phyloP scores from a whole-genome alignment of 1,140 invertebrate species.

The Brachionus plicatilis region DNA sequence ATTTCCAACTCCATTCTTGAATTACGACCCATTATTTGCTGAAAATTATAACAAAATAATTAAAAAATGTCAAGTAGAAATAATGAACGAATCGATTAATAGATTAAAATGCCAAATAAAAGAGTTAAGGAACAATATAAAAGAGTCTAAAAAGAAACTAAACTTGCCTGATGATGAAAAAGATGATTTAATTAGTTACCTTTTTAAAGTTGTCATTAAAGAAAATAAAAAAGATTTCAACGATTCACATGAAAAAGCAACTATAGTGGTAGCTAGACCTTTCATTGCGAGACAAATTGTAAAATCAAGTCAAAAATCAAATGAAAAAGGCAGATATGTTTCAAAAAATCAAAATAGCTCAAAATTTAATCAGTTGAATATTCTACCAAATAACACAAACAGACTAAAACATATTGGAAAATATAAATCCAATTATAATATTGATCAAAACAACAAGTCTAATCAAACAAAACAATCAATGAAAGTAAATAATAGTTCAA shows the following conservation, averaged over 20 bases:
- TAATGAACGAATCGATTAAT: neutral
- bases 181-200: neutral
- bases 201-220: neutral
- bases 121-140: neutral
- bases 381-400: no score
- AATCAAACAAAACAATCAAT: no score
- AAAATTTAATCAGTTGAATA: no score
- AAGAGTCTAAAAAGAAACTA: neutral
- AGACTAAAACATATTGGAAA: no score
- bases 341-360: neutral
- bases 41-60: neutral
- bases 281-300: neutral
- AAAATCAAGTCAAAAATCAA: neutral
- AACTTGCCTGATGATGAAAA: neutral
- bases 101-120: neutral
- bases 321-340: neutral
- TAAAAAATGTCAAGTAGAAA: neutral
- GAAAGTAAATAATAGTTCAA: no score
- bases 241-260: neutral
- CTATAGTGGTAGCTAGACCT: neutral
- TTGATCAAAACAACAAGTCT: no score
- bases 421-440: no score
- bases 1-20: constrained; percentile 16
- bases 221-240: neutral
- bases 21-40: neutral